phyloP scores from a whole-genome alignment of 2,888 invertebrate genomes.

The Thera obeliscata region DNA sequence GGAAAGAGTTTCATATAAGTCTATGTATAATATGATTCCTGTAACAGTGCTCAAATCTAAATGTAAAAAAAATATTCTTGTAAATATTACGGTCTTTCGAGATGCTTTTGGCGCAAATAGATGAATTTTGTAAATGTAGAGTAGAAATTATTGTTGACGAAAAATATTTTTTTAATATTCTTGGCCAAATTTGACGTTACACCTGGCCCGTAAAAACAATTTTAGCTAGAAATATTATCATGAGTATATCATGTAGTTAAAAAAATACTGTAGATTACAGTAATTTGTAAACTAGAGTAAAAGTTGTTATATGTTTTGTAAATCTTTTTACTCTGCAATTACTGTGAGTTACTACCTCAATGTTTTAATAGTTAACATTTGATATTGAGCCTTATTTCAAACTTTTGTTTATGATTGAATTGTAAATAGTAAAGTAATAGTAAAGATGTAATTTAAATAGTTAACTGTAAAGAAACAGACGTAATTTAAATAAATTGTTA shows the following conservation, averaged over 20 bases:
- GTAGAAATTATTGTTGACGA: neutral
- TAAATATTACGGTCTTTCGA: too few relatives aligned
- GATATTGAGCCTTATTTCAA: conserved; percentile 28
- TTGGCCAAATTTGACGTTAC: too few relatives aligned
- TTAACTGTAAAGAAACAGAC: conserved; percentile 13
- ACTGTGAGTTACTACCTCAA: conserved; percentile 43
- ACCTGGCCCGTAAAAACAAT: too few relatives aligned
- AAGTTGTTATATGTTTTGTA: conserved; percentile 54
- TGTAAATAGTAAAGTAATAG: conserved; percentile 32
- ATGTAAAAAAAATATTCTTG: too few relatives aligned
- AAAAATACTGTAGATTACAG: neutral
- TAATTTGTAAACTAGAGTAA: conserved; percentile 40
- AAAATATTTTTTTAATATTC: neutral
- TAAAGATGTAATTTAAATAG: too few relatives aligned
- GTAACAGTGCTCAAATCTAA: too few relatives aligned
- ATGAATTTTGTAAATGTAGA: neutral
- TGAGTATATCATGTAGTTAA: conserved; percentile 1
- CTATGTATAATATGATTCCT: too few relatives aligned
- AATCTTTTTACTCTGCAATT: conserved; percentile 46
- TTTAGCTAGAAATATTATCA: neutral
- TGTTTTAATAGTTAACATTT: conserved; percentile 21
- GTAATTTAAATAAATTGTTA: conserved; percentile 32
- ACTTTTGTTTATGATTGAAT: conserved; percentile 19
- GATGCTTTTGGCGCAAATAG: neutral
- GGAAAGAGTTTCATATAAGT: too few relatives aligned